Base-by-base conservation (phyloP, 2,797 vertebrate species). In the Triplophysa yarkandensis region DNA sequence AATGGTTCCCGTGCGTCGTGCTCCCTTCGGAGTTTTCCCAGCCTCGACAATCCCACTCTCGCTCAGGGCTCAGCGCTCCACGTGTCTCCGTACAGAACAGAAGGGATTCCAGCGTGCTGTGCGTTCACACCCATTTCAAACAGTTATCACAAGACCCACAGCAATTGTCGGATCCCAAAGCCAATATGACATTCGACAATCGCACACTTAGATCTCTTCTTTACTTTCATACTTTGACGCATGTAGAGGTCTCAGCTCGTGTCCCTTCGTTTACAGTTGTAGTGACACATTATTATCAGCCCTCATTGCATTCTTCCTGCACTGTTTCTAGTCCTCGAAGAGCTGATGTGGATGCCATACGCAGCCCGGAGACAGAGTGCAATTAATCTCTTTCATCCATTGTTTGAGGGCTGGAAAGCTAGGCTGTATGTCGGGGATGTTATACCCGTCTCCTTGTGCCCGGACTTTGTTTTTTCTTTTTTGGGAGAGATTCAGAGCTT, bases 221-320 rank as follows among this genome's bases (percentile, higher is more conserved):
- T 74, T 43, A 61, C 77, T 80, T 58, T 77, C 62, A 6, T 71
- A 54, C 62, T 2, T 41, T 68, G 71, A 70, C 64, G 73, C 63
- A 41, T 74, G 79, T 77, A 32, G 81, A 74, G 81, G 66, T 79
- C 79, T 74, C 68, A 55, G 62, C 76, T 60, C 5, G 71, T 48
- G 69, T 78, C 72, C 61, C 50, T 34, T 62, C 46, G 39, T 74
- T 72, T 79, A 74, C 74, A 71, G 79, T 65, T 77, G 74, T 79
- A 48, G 55, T 81, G 68, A 77, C 81, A 83, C 81, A 74, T 83
- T 83, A 83, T 83, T 83, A 83, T 80, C 81, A 81, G 79, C 79
- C 76, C 62, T 78, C 71, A 39, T 34, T 70, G 66, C 65, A 67
- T 52, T 39, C 48, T 65, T 19, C 43, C 50, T 16, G 46, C 44